Conservation (phyloP, 1,140 invertebrate species). For the Leptinotarsa lineolata region DNA sequence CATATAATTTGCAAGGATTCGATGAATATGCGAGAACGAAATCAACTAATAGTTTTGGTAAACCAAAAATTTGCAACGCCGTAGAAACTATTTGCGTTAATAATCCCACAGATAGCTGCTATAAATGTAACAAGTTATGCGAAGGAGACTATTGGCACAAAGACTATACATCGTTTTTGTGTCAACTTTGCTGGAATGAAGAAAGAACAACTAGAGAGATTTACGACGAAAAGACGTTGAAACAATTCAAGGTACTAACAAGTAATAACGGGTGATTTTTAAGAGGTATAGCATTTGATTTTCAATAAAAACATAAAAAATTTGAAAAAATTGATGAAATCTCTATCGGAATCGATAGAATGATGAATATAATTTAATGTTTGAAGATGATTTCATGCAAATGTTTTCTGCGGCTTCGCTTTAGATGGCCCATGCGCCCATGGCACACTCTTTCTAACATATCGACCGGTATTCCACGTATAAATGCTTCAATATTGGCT, state of each 20-base stretch:
- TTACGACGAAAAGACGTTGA: constrained; percentile 36
- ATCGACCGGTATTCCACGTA: too few species aligned
- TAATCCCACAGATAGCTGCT: constrained; percentile 40
- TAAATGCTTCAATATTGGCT: too few species aligned
- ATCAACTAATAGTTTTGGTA: constrained; percentile 41
- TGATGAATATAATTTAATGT: too few species aligned
- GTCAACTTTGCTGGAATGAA: constrained; percentile 45
- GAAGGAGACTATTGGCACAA: constrained; percentile 48
- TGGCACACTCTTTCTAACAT: too few species aligned
- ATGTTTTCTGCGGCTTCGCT: too few species aligned
- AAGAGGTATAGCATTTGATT: too few species aligned
- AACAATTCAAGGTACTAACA: constrained; percentile 40
- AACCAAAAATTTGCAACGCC: constrained; percentile 34
- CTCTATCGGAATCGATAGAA: too few species aligned
- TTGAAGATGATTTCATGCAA: too few species aligned
- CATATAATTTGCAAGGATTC: constrained; percentile 34
- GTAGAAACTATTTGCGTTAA: constrained; percentile 45
- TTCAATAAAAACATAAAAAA: too few species aligned
- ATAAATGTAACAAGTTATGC: constrained; percentile 43
- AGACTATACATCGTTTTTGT: constrained; percentile 43
- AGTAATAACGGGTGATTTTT: too few species aligned
- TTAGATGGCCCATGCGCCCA: too few species aligned
- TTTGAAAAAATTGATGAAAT: too few species aligned
- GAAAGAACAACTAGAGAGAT: constrained; percentile 37
- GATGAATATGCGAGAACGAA: constrained; percentile 39